Evolutionary conservation across 2,113 vertebrate genomes (phyloP).

Genomic region (Cynopterus brachyotis): DNA sequence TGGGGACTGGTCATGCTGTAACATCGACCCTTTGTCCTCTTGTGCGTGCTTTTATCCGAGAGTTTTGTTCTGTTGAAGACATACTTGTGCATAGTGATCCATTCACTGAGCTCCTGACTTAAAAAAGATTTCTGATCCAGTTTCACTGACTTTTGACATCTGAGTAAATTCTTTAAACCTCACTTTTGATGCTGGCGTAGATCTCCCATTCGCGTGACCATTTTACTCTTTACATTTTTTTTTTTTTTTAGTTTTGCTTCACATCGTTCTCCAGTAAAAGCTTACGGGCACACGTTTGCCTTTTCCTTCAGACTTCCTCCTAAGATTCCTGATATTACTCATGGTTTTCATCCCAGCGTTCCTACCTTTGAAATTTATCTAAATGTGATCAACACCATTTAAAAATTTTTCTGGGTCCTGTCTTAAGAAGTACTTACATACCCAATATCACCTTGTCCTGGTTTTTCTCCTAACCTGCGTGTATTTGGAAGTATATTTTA

Average conservation of each 20-base stretch:
- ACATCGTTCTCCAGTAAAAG: not conserved
- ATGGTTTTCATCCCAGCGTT: not conserved
- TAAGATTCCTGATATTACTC: not conserved
- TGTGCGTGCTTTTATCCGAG: not conserved
- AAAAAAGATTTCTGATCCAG: not conserved
- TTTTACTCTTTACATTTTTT: not conserved
- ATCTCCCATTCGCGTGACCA: not conserved
- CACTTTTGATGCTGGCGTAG: not conserved
- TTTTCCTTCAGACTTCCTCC: not conserved
- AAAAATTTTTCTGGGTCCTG: not conserved
- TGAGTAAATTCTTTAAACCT: not conserved
- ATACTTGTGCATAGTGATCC: not conserved
- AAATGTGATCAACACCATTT: not conserved
- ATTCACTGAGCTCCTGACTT: not conserved
- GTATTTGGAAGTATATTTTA: conserved; percentile 13
- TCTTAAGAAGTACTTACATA: not conserved
- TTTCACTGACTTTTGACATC: not conserved
- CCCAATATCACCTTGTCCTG: not conserved
- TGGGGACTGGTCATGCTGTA: not conserved
- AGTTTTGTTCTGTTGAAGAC: not conserved
- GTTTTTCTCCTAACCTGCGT: not conserved
- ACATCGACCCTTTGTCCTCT: conserved; percentile 71
- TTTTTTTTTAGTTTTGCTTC: conserved; percentile 13
- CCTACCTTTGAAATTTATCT: not conserved
- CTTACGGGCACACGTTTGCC: not conserved